Base-by-base conservation (phyloP, 1,140 invertebrate species). In the Theocolax elegans region DNA sequence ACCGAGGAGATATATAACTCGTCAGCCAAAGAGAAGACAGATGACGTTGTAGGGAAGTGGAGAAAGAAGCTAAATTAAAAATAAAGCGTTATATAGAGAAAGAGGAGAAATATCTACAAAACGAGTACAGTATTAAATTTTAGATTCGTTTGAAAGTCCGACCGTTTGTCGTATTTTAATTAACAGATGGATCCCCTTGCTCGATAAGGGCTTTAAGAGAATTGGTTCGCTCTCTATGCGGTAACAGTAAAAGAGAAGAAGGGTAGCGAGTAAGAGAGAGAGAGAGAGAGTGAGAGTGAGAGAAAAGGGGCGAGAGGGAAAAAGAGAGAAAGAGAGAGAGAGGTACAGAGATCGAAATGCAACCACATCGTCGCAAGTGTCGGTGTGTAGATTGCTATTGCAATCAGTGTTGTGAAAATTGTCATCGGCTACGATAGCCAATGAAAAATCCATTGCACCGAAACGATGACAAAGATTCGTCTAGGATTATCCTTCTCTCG, bases 101-200 rank as follows among this genome's bases (percentile, higher is more conserved):
- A 68, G 3, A 12, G 38, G 60, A 49, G 15, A 46, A 46, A 46
- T 46, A 38, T 42, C 31, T 13, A 6, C 6, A 38, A 23, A 63
- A 63, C 19, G 29, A 15, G 27, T 21, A 12, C 3, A 38, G 42
- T 71, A 59, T 71, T 65, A 66, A 65, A 71, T 71, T 71, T 65
- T 51, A 51, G 9, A 66, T 71, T 48, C 40, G 62, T 66, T 65
- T 65, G 44, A 59, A 65, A 54, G 49, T 56, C 19, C 38, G 29
- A 58, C n/a, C 42, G 38, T 64, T 70, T 70, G 54, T 65, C 42
- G 62, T 60, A 71, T 71, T 71, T 71, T 71, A 65, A 71, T 71
- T 71, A 71, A 51, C 69, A 71, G 62, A 71, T 71, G 69, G 62
- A 66, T 65, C 13, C 46, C 9, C 42, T 58, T 59, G 44, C 63